Percentiles rank a stretch among this genome's conserved stretches.
phyloP scores from a whole-genome alignment of 2,888 invertebrate genomes.

The Maniola hyperantus region DNA sequence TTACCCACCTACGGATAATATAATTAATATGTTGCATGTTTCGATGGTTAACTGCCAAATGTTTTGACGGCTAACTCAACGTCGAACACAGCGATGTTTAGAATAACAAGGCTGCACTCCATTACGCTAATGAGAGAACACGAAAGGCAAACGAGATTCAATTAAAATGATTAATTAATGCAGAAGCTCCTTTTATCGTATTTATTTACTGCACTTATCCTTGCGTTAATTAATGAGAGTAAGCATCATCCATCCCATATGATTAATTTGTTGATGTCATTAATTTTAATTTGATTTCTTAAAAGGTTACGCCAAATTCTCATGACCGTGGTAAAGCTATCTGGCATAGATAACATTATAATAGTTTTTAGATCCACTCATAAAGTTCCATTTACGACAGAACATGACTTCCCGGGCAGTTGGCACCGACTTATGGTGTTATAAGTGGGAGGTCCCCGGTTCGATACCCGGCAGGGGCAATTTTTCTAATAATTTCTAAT shows the following conservation, averaged over 20 bases:
- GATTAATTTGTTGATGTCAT: slow-evolving; percentile 11
- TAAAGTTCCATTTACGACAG: neutral
- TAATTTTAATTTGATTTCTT: slow-evolving; percentile 14
- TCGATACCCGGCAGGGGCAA: too few relatives aligned
- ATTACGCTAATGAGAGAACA: slow-evolving; percentile 11
- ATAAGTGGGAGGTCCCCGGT: too few relatives aligned
- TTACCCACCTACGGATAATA: too few relatives aligned
- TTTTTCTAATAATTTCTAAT: too few relatives aligned
- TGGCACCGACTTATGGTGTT: too few relatives aligned
- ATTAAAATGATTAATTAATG: slow-evolving; percentile 21
- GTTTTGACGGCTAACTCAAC: neutral
- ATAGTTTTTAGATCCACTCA: neutral
- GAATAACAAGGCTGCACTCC: slow-evolving; percentile 1
- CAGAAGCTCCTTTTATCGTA: slow-evolving; percentile 11
- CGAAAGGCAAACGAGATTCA: slow-evolving; percentile 14
- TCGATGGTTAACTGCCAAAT: too few relatives aligned
- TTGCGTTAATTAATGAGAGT: slow-evolving; percentile 9
- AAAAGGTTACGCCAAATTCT: slow-evolving; percentile 8
- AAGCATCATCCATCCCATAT: slow-evolving; percentile 4
- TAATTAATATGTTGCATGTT: too few relatives aligned
- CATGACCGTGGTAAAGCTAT: neutral
- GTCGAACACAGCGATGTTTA: neutral
- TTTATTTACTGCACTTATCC: slow-evolving; percentile 5
- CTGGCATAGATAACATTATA: neutral
- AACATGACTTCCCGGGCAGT: too few relatives aligned